Evolutionary conservation across 1,140 invertebrate genomes (phyloP).

Genomic region (Atta cephalotes): DNA sequence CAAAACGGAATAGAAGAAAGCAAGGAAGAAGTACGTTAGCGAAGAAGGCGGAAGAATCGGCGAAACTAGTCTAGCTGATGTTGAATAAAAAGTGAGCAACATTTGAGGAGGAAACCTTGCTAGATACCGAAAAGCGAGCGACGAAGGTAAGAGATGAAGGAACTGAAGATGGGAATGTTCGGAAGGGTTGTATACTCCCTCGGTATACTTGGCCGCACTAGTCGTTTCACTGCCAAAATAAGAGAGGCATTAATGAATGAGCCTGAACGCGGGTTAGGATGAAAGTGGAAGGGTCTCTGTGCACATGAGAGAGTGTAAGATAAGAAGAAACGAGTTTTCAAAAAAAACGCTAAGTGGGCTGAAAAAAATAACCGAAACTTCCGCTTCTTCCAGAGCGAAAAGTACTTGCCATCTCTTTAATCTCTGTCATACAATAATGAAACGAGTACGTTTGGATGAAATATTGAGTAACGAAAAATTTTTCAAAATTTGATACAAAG

Average conservation of each 20-base stretch:
- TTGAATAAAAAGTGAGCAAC: conserved; percentile 74
- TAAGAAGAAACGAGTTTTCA: conserved; percentile 57
- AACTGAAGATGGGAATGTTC: background rate
- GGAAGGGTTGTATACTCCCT: conserved; percentile 31
- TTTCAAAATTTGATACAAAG: background rate
- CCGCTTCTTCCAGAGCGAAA: conserved; percentile 46
- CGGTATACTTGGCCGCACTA: conserved; percentile 12
- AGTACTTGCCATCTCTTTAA: conserved; percentile 37
- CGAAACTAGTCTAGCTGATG: conserved; percentile 5
- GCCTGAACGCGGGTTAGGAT: conserved; percentile 48
- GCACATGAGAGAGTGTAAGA: background rate
- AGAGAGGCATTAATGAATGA: conserved; percentile 80
- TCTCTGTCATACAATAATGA: conserved; percentile 39
- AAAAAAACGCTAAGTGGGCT: conserved; percentile 64
- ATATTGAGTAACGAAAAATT: conserved; percentile 14
- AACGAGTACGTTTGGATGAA: background rate
- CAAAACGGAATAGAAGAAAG: conserved; percentile 16
- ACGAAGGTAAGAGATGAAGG: conserved; percentile 45
- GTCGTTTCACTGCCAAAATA: conserved; percentile 75
- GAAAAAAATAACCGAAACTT: conserved; percentile 66
- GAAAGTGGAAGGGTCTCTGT: conserved; percentile 7
- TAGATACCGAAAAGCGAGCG: conserved; percentile 66
- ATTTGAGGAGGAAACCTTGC: conserved; percentile 70
- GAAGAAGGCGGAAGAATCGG: conserved; percentile 32
- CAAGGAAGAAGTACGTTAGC: conserved; percentile 48